Base-by-base conservation (phyloP, 2,888 invertebrate genomes). In the Neocrepidodera transversa region DNA sequence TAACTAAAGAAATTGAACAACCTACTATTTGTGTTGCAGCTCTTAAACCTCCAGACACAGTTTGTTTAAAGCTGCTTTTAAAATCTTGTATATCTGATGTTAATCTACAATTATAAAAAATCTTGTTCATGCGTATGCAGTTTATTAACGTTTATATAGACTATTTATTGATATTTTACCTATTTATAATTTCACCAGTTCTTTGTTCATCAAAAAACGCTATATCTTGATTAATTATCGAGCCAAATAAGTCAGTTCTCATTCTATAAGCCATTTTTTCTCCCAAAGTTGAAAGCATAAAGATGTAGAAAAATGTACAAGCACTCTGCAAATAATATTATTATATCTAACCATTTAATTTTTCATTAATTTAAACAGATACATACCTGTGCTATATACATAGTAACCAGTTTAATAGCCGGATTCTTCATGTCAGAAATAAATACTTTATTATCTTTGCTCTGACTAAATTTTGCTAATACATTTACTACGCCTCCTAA, bases 81-180 rank as follows among this genome's bases (percentile, higher is more conserved):
- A 98, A 97, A 74, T 97, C 97, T 78, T 98, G 97, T 6, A 97
- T 89, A 80, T 98, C 97, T 42, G 91, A 87, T 18, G 96, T 96
- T 63, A 97, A 81, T 70, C 93, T 90, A 81, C 4, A 35, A 16
- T 7, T 3, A 18, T n/a, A n/a, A n/a, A n/a, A n/a, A n/a, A n/a
- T n/a, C n/a, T n/a, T n/a, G n/a, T n/a, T n/a, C n/a, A n/a, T n/a
- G n/a, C n/a, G n/a, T n/a, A n/a, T n/a, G n/a, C n/a, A n/a, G n/a
- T n/a, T n/a, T n/a, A n/a, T n/a, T n/a, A n/a, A n/a, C n/a, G n/a
- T n/a, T n/a, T n/a, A n/a, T n/a, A n/a, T n/a, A n/a, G n/a, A n/a
- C n/a, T n/a, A n/a, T n/a, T n/a, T n/a, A n/a, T n/a, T n/a, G n/a
- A n/a, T n/a, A n/a, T n/a, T 10, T 52, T 78, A 90, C 87, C 95